These are phyloP conservation scores for Philonicus albiceps DNA, from an alignment of 2,888 invertebrate species.

Conservation along the genomic window DNA sequence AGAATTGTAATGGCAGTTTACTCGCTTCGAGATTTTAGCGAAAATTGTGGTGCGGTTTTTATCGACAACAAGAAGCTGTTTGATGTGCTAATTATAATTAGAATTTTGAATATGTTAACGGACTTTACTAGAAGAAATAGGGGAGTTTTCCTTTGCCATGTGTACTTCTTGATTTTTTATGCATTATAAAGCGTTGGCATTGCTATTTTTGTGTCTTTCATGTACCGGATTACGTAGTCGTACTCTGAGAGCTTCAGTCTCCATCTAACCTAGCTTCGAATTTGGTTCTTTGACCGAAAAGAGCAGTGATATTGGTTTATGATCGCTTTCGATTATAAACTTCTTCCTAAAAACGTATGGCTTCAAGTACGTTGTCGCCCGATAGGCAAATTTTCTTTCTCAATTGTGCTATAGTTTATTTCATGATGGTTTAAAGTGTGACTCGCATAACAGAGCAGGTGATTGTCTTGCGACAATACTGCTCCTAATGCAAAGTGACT, in stretches of 20 bases:
- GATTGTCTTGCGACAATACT: conserved; percentile 52
- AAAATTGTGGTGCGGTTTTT: neutral
- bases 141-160: conserved; percentile 27
- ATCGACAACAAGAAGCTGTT: conserved; percentile 22
- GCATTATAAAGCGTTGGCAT: conserved; percentile 43
- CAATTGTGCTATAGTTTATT: conserved; percentile 51
- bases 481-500: conserved; percentile 51
- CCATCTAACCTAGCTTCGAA: conserved; percentile 53
- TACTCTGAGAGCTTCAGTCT: conserved; percentile 53
- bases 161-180: neutral
- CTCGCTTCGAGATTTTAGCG: neutral
- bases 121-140: conserved; percentile 46
- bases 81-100: conserved; percentile 40
- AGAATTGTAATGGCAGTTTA: conserved; percentile 28
- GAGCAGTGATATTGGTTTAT: too few relatives aligned
- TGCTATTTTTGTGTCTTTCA: conserved; percentile 47
- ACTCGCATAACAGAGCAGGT: conserved; percentile 53
- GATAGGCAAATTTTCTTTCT: too few relatives aligned
- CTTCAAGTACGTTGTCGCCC: too few relatives aligned
- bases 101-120: conserved; percentile 44
- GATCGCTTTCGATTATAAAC: too few relatives aligned
- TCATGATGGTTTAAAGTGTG: conserved; percentile 52
- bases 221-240: conserved; percentile 52
- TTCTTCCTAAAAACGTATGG: too few relatives aligned
- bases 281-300: too few relatives aligned